A percentile compares a stretch with the other conserved stretches of the same genome.
phyloP scores from a whole-genome alignment of 2,113 vertebrate species.

The Neodontobutis hainanensis region DNA sequence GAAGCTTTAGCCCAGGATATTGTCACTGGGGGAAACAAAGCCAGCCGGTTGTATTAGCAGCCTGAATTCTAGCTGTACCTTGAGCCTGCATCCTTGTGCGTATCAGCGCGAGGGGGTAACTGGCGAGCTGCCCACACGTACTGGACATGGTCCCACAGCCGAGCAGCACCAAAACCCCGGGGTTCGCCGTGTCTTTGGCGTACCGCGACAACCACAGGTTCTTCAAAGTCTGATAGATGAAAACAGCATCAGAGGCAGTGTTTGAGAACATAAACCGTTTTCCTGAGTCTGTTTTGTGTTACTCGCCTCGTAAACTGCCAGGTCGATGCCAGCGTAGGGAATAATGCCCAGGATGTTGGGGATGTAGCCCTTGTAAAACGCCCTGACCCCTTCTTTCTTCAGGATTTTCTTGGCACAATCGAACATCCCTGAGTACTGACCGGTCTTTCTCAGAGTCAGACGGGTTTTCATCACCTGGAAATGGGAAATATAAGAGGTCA shows the following conservation, averaged over 20 bases:
- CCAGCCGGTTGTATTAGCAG: neutral
- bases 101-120: conserved; percentile 93
- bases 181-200: conserved; percentile 90
- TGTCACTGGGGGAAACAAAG: neutral
- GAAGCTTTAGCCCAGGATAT: too few species aligned
- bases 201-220: conserved; percentile 89
- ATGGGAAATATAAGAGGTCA: neutral
- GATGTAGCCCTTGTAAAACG: conserved; percentile 97
- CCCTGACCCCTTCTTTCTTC: conserved; percentile 88
- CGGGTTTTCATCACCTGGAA: conserved; percentile 95
- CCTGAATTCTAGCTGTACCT: conserved; percentile 75
- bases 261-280: too few species aligned
- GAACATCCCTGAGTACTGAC: conserved; percentile 92
- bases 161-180: conserved; percentile 88
- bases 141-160: conserved; percentile 93
- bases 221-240: conserved; percentile 87
- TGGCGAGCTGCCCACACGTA: conserved; percentile 95
- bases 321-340: conserved; percentile 96
- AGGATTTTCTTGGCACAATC: conserved; percentile 96
- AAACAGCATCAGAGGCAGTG: neutral
- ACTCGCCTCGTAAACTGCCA: conserved; percentile 94
- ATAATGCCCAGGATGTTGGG: conserved; percentile 97
- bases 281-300: neutral
- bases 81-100: conserved; percentile 98
- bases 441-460: conserved; percentile 94